These are phyloP conservation scores for Limanda limanda DNA, from an alignment of 2,113 vertebrate species.

Conservation along the genomic window DNA sequence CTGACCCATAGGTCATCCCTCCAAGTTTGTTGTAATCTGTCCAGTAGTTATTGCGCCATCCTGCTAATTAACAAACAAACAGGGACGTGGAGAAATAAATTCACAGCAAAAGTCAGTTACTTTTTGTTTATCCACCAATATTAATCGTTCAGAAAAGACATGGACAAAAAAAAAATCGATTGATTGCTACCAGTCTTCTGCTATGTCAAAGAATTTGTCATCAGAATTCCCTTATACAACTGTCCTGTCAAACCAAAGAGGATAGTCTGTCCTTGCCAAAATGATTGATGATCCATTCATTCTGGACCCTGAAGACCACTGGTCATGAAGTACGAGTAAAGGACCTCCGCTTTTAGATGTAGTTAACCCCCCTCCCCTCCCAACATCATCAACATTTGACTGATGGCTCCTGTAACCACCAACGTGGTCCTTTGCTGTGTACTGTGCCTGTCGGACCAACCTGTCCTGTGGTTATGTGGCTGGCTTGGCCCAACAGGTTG, in stretches of 20 bases:
- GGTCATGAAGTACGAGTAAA: not conserved
- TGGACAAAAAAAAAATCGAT: too few relatives aligned
- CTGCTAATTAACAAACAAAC: too few relatives aligned
- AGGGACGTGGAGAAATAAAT: too few relatives aligned
- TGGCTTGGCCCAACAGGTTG: constrained; percentile 90
- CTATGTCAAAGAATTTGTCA: too few relatives aligned
- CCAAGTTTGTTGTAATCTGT: too few relatives aligned
- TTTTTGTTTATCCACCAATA: not conserved
- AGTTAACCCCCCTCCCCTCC: not conserved
- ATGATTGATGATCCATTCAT: not conserved
- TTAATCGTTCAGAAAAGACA: not conserved
- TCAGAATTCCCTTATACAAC: too few relatives aligned
- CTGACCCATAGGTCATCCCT: too few relatives aligned
- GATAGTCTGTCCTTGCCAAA: not conserved
- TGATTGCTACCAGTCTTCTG: too few relatives aligned
- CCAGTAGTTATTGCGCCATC: too few relatives aligned
- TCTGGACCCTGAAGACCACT: not conserved
- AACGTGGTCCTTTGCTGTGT: constrained; percentile 10
- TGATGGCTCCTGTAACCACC: constrained; percentile 12
- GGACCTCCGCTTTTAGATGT: not conserved
- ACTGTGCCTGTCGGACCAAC: constrained; percentile 56
- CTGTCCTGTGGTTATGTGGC: constrained; percentile 86
- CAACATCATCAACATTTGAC: constrained; percentile 12
- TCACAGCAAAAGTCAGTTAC: too few relatives aligned
- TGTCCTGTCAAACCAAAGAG: too few relatives aligned